phyloP scores from a whole-genome alignment of 1,140 invertebrate genomes.

The Diprion similis region DNA sequence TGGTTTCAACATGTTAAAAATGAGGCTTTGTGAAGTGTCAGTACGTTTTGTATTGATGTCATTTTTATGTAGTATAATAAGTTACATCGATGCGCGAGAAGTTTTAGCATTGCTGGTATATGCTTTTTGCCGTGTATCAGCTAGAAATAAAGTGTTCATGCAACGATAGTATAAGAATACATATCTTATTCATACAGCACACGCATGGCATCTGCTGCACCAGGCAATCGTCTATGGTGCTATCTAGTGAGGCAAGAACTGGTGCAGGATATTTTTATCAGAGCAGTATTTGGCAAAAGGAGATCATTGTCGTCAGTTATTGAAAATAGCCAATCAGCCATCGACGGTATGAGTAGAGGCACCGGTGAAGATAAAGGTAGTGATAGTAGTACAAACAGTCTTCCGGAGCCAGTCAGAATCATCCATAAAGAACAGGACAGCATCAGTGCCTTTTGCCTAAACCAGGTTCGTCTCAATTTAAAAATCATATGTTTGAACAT shows the following conservation, averaged over 20 bases:
- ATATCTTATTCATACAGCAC: constrained; percentile 57
- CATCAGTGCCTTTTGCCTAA: constrained; percentile 96
- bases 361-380: constrained; percentile 56
- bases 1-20: too few relatives aligned
- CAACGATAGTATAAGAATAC: constrained; percentile 8
- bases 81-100: too few relatives aligned
- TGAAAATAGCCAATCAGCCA: constrained; percentile 52
- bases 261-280: constrained; percentile 95
- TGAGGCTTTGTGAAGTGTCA: too few relatives aligned
- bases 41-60: too few relatives aligned
- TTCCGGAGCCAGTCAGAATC: constrained; percentile 87
- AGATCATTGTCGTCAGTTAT: constrained; percentile 59
- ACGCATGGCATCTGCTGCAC: constrained; percentile 77
- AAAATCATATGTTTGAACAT: constrained; percentile 1
- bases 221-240: constrained; percentile 90
- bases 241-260: constrained; percentile 91
- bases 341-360: constrained; percentile 52
- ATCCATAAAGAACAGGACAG: constrained; percentile 99
- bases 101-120: neutral
- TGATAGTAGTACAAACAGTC: constrained; percentile 59
- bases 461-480: constrained; percentile 70
- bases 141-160: neutral
- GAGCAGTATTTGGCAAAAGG: constrained; percentile 89
- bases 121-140: neutral
- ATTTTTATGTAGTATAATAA: too few relatives aligned